These are phyloP conservation scores for Ibycter americanus DNA, from an alignment of 2,797 vertebrate species.

Conservation along the genomic window DNA sequence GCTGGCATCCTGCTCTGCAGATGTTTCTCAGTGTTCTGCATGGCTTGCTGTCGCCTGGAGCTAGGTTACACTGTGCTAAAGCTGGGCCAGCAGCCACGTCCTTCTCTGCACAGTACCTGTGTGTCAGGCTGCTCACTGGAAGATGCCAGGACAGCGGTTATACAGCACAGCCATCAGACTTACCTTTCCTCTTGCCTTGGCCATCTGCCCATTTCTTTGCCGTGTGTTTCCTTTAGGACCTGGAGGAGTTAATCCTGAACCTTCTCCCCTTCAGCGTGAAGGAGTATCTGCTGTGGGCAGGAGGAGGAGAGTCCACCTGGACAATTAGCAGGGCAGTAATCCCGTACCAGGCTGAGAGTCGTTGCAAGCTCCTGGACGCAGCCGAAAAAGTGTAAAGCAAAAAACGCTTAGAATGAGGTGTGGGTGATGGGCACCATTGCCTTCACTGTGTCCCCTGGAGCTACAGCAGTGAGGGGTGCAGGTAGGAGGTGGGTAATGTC, in stretches of 20 bases:
- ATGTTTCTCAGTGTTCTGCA: not conserved
- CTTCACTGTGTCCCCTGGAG: not conserved
- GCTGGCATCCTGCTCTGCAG: not conserved
- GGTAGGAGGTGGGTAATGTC: not conserved
- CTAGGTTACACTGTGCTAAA: not conserved
- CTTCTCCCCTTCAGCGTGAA: not conserved
- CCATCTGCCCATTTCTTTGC: not conserved
- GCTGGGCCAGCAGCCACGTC: not conserved
- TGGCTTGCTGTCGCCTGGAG: not conserved
- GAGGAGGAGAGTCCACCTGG: not conserved
- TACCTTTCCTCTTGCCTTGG: not conserved
- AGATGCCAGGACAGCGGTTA: not conserved
- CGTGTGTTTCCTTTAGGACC: not conserved
- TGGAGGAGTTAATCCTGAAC: not conserved
- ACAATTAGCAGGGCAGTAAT: not conserved
- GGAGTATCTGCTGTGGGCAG: not conserved
- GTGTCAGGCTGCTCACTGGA: not conserved
- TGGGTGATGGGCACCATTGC: not conserved
- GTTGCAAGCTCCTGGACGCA: not conserved
- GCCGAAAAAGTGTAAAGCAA: not conserved
- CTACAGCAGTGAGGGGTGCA: not conserved
- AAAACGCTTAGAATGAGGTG: accelerated
- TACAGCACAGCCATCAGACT: not conserved
- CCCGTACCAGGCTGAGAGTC: not conserved
- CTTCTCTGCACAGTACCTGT: not conserved